Conservation (phyloP, 37 sponge, comb jelly and placozoan genomes). For the Aplysina aerophoba region DNA sequence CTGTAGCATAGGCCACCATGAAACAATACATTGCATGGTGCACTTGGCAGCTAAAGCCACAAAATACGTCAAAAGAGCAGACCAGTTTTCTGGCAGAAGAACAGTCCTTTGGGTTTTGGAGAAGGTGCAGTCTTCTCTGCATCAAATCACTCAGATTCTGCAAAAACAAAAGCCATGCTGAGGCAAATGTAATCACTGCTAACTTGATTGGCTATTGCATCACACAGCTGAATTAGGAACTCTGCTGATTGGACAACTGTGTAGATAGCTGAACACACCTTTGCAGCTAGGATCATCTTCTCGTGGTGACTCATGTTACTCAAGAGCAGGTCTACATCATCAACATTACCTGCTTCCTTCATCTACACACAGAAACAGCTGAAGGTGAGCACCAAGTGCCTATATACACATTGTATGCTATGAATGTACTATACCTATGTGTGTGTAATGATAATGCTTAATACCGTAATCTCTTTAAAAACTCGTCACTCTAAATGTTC, state of each 20-base stretch:
- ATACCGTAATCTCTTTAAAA: no score
- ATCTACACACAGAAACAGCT: no score
- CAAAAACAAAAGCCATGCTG: background rate
- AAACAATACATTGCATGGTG: slow-evolving; percentile 84
- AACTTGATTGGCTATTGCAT: no score
- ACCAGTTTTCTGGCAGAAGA: slow-evolving; percentile 57
- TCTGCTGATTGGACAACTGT: no score
- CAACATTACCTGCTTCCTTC: background rate
- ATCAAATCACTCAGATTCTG: slow-evolving; percentile 32
- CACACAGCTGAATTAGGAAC: no score
- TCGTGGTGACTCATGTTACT: slow-evolving; percentile 28
- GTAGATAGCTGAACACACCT: no score
- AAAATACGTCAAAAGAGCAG: slow-evolving; percentile 60
- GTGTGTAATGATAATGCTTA: no score
- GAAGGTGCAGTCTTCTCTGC: slow-evolving; percentile 40
- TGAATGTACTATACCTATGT: no score
- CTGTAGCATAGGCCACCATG: slow-evolving; percentile 68
- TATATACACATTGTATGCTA: no score
- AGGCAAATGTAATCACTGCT: no score
- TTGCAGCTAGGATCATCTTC: slow-evolving; percentile 10
- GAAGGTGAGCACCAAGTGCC: no score
- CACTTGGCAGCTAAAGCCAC: slow-evolving; percentile 88
- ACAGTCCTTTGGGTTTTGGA: slow-evolving; percentile 71
- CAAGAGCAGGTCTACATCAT: background rate
- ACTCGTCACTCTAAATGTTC: no score